Conservation (phyloP, 2,888 invertebrate species). For the Tanytarsus gracilentus region DNA sequence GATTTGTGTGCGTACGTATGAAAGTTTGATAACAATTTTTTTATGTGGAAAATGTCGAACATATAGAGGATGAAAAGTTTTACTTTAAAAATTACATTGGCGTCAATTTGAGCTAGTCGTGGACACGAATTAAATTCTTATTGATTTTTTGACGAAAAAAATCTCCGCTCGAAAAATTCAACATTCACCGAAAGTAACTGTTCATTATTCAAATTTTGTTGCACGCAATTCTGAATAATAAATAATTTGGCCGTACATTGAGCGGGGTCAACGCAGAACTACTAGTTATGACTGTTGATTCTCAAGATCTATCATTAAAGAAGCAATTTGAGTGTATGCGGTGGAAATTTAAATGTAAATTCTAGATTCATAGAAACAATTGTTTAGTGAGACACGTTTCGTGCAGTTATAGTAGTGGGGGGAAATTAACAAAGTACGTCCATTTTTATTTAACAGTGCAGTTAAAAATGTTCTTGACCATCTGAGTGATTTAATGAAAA, state of each 20-base stretch:
- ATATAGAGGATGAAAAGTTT: not conserved
- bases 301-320: conserved; percentile 24
- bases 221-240: conserved; percentile 28
- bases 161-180: not conserved
- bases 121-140: not conserved
- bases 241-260: conserved; percentile 11
- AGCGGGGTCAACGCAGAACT: conserved; percentile 23
- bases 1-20: conserved; percentile 11
- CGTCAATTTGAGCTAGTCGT: not conserved
- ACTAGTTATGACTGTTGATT: not conserved
- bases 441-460: no score
- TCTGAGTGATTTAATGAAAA: no score
- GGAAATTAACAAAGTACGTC: no score
- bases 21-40: conserved; percentile 22
- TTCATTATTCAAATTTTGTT: conserved; percentile 28
- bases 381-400: not conserved
- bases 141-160: not conserved
- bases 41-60: conserved; percentile 4
- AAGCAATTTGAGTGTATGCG: not conserved
- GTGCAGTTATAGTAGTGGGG: not conserved
- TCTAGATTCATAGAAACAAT: not conserved
- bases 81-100: not conserved
- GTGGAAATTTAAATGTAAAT: conserved; percentile 1
- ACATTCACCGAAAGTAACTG: conserved; percentile 2
- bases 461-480: no score